These are phyloP conservation scores for Ceriagrion tenellum DNA, from an alignment of 2,888 invertebrate genomes.

Conservation along the genomic window DNA sequence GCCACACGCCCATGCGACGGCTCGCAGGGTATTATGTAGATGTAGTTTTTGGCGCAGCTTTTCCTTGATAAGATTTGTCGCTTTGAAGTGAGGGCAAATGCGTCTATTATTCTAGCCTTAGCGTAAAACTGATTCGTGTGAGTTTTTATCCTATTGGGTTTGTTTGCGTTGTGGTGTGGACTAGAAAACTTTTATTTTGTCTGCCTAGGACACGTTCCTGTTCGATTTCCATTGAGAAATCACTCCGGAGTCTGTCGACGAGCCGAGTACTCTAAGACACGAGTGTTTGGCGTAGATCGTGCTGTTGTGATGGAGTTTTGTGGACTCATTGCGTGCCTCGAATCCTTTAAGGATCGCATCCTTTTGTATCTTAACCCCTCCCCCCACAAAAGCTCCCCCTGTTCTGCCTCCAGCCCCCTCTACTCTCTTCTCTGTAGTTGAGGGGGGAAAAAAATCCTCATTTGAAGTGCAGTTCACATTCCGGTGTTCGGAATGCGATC, in stretches of 20 bases:
- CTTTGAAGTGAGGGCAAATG: too few relatives aligned
- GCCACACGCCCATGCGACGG: too few relatives aligned
- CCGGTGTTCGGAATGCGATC: conserved; percentile 17
- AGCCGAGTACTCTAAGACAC: not conserved
- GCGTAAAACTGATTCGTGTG: too few relatives aligned
- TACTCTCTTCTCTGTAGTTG: not conserved
- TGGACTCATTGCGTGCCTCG: not conserved
- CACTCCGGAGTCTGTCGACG: not conserved
- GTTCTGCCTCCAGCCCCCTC: not conserved
- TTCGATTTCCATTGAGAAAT: not conserved
- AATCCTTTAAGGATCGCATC: not conserved
- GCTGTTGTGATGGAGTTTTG: not conserved
- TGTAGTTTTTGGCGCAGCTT: too few relatives aligned
- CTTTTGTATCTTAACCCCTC: not conserved
- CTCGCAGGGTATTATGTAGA: too few relatives aligned
- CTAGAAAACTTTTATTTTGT: too few relatives aligned
- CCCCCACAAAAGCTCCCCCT: not conserved
- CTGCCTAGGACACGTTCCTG: not conserved
- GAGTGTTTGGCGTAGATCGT: not conserved
- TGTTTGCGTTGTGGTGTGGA: too few relatives aligned
- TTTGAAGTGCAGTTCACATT: conserved; percentile 36
- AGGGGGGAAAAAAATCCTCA: not conserved
- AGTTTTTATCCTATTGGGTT: too few relatives aligned
- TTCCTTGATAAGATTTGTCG: too few relatives aligned
- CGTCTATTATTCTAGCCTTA: too few relatives aligned